Evolutionary conservation across 2,888 invertebrate genomes (phyloP).

Genomic region (Caenorhabditis japonica): DNA sequence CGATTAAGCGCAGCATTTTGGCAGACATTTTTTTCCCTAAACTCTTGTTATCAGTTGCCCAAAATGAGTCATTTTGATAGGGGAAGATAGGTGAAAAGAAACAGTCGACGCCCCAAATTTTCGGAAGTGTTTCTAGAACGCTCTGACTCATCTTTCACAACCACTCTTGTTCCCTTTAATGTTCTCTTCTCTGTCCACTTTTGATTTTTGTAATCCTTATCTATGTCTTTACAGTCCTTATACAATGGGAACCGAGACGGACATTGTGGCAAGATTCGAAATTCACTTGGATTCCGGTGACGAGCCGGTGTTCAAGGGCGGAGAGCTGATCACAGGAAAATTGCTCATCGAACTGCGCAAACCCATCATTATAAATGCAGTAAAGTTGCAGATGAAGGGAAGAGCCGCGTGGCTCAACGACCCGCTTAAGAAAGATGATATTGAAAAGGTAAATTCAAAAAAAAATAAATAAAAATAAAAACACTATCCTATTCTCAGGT

Average conservation of each 20-base stretch:
- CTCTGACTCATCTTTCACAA: too few species aligned
- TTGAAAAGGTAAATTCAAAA: conserved; percentile 56
- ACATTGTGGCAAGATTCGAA: conserved; percentile 55
- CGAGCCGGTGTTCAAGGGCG: conserved; percentile 60
- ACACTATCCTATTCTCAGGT: conserved; percentile 61
- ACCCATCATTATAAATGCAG: conserved; percentile 59
- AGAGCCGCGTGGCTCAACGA: conserved; percentile 64
- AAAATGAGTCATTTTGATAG: too few species aligned
- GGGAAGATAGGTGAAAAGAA: too few species aligned
- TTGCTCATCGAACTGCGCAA: conserved; percentile 56
- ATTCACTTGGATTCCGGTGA: conserved; percentile 59
- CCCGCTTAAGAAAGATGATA: conserved; percentile 62
- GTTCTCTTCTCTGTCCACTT: not conserved
- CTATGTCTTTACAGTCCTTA: not conserved
- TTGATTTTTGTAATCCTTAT: conserved; percentile 3
- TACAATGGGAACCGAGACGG: conserved; percentile 49
- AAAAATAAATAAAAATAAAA: too few species aligned
- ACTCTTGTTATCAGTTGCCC: too few species aligned
- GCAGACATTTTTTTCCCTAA: too few species aligned
- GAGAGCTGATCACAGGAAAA: conserved; percentile 61
- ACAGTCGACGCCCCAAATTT: too few species aligned
- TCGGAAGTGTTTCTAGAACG: too few species aligned
- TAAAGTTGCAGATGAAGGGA: conserved; percentile 67
- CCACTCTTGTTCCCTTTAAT: too few species aligned
- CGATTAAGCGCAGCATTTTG: too few species aligned